Percentiles rank a stretch among this genome's conserved stretches.
phyloP scores from a whole-genome alignment of 2,113 vertebrate genomes.

The Thunnus thynnus region DNA sequence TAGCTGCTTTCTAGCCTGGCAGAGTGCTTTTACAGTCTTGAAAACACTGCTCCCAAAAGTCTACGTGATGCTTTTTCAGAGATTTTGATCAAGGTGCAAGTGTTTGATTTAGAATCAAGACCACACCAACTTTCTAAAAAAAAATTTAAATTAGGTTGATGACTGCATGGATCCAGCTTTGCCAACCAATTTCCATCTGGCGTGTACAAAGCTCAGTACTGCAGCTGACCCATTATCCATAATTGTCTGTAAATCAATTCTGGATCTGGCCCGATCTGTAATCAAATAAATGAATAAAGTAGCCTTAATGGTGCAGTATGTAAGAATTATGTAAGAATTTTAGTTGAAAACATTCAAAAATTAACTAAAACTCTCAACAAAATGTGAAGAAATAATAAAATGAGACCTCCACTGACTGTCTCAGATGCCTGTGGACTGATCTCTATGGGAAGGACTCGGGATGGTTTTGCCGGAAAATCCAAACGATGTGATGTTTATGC shows the following conservation, averaged over 20 bases:
- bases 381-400: no score
- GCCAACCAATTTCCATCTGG: neutral
- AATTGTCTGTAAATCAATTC: neutral
- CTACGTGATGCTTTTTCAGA: neutral
- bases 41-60: constrained; percentile 25
- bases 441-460: no score
- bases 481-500: no score
- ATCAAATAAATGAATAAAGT: no score
- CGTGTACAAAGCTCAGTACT: neutral
- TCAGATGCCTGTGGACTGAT: no score
- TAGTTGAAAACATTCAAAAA: no score
- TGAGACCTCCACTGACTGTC: no score
- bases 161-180: neutral
- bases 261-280: neutral
- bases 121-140: neutral
- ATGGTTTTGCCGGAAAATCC: no score
- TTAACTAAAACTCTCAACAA: no score
- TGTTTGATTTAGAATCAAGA: neutral
- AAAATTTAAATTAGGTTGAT: neutral
- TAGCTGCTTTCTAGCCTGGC: constrained; percentile 3
- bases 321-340: no score
- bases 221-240: neutral
- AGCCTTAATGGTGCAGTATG: no score
- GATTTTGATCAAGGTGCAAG: neutral
- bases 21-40: constrained; percentile 13